Evolutionary conservation across 2,113 vertebrate genomes (phyloP), one percentile per base, ranked within the genome.

Genomic region (Cololabis saira): DNA sequence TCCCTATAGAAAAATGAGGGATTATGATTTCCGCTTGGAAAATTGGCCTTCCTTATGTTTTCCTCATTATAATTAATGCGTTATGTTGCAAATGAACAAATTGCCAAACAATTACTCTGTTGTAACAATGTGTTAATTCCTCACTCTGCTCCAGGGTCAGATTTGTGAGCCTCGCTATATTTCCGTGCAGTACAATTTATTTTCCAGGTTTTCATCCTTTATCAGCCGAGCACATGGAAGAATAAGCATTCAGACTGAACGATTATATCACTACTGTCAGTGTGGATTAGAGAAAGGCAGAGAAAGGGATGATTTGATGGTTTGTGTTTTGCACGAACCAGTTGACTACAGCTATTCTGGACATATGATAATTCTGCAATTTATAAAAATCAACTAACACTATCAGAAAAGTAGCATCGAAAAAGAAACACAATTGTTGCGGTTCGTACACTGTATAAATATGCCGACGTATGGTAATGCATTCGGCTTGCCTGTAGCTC

Each of bases 41-140:
- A 85, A 70, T 79, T 14, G 19, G 14, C 27, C 79, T 76, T 50
- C 61, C 52, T 60, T 61, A 51, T 44, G 19, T 84, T 83, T 72
- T 78, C 50, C 67, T 56, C 57, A 82, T 76, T 64, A 61, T n/a
- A 64, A 56, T 62, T 81, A 83, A 80, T 71, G 62, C 42, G 66
- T 47, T 61, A 24, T 81, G 43, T 61, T 68, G 56, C 60, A 84
- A 85, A 87, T 69, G 58, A 81, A 71, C 69, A 74, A 76, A 71
- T 80, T 77, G 74, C 68, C 52, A 63, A 83, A 83, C 79, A 85
- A 84, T 74, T 66, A 67, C 58, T 42, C 71, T 50, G 76, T 83
- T 84, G 68, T 82, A 11, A 30, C 44, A 68, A n/a, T 40, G 4
- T 69, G 48, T 78, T 83, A 71, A 85, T 79, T 79, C 62, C 67